Conservation (phyloP, 1,140 invertebrate genomes). For the Nasonia vitripennis region DNA sequence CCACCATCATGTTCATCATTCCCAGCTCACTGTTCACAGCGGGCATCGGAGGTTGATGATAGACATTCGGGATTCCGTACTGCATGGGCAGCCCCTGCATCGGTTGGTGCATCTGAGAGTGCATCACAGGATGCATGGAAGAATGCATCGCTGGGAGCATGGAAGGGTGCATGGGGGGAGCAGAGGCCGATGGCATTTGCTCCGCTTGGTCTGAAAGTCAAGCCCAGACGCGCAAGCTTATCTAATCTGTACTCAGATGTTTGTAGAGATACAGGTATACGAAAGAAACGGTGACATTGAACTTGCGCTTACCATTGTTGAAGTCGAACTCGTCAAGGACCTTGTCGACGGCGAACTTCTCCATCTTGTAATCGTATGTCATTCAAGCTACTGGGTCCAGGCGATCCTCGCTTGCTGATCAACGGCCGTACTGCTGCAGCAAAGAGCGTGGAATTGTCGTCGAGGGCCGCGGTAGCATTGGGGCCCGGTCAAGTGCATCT, state of each 20-base stretch:
- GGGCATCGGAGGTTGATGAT: conserved; percentile 26
- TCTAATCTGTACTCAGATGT: background rate
- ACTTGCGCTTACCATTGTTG: conserved; percentile 77
- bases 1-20: conserved; percentile 22
- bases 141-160: background rate
- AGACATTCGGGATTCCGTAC: conserved; percentile 37
- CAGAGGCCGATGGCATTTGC: conserved; percentile 63
- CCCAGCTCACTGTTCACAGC: conserved; percentile 34
- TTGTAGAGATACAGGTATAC: no score
- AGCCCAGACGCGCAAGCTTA: background rate
- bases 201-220: conserved; percentile 66
- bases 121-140: background rate
- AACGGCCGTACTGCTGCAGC: background rate
- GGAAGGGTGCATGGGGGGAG: conserved; percentile 27
- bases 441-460: conserved; percentile 21
- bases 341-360: conserved; percentile 87
- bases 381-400: background rate
- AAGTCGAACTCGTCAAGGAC: conserved; percentile 92
- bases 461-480: conserved; percentile 24
- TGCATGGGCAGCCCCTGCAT: conserved; percentile 32
- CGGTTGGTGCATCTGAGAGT: background rate
- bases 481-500: conserved; percentile 42
- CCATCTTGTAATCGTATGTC: conserved; percentile 73
- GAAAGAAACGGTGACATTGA: background rate
- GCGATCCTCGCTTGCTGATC: background rate